Base-by-base conservation (phyloP, 2,888 invertebrate genomes). In the Cacoxenus indagator region DNA sequence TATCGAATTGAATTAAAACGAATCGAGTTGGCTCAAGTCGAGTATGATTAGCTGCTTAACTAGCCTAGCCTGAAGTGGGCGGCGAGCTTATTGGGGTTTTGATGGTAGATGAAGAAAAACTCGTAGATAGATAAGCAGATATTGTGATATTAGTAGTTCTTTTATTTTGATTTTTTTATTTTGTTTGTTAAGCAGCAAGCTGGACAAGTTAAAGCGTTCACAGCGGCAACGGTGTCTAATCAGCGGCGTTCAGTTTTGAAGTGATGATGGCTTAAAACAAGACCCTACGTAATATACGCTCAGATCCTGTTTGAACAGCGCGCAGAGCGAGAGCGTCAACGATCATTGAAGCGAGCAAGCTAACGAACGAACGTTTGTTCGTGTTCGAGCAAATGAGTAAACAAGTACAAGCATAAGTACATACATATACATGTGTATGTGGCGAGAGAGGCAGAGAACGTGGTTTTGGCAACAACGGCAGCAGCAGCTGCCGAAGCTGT, bases 261-360 rank as follows among this genome's bases (percentile, higher is more conserved):
- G 84, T 84, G 85, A 84, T 84, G 85, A 84, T 84, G 84, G 84
- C 84, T 85, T 80, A 83, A 85, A 84, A 84, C 83, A 76, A 76
- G 75, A 73, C 78, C 78, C 84, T 78, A 84, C 81, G 84, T 84
- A 84, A 83, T 84, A 84, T 84, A 84, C 82, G 75, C 81, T 79
- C 82, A 78, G 84, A 85, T 84, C 85, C 85, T 84, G 85, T 83
- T 85, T 84, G 78, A 82, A 83, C 76, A 81, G 70, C 71, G 72
- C 61, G 69, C 64, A 70, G 64, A 67, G 65, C 57, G 57, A 45
- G 61, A 45, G 61, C 43, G 45, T 22, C 11, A 24, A 62, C 45
- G 61, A 45, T 22, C 43, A 43, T 37, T 37, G 5, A 37, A 45
- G 43, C 31, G 43, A 62, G 17, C n/a, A 51, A 51, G 26, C 26